phyloP scores from a whole-genome alignment of 2,888 invertebrate genomes.

The Chironomus tentans region DNA sequence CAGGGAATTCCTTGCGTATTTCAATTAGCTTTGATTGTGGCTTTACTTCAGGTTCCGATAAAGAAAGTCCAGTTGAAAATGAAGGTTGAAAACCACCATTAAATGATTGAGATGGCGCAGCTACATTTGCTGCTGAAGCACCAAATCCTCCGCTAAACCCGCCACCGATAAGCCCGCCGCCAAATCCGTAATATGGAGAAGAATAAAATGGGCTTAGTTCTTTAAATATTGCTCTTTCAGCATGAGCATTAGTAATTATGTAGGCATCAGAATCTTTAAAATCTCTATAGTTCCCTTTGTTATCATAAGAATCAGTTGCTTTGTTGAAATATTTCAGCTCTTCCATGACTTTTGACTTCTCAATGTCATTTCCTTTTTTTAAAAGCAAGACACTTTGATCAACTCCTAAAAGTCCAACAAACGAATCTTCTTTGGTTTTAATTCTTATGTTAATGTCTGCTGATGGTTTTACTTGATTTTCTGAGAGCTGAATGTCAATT shows the following conservation, averaged over 20 bases:
- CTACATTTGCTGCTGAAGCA: slow-evolving; percentile 21
- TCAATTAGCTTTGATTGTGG: neutral
- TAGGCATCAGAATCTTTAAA: neutral
- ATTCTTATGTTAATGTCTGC: slow-evolving; percentile 65
- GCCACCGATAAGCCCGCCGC: no score
- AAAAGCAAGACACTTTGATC: slow-evolving; percentile 65
- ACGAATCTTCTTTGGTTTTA: slow-evolving; percentile 67
- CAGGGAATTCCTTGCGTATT: slow-evolving; percentile 55
- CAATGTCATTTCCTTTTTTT: slow-evolving; percentile 56
- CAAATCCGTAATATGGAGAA: no score
- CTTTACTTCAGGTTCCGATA: no score
- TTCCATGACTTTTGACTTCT: slow-evolving; percentile 35
- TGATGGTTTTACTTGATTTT: slow-evolving; percentile 58
- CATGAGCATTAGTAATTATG: neutral
- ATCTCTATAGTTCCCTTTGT: neutral
- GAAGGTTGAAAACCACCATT: no score
- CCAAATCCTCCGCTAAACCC: neutral
- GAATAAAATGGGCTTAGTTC: no score
- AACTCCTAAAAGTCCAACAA: slow-evolving; percentile 71
- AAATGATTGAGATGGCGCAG: no score
- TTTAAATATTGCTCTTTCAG: no score
- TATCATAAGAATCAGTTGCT: neutral
- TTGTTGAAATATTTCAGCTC: slow-evolving; percentile 29
- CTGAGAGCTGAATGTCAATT: slow-evolving; percentile 29
- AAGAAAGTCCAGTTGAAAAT: no score